Conservation (phyloP, 2,888 invertebrate species). For the Noctua janthina region DNA sequence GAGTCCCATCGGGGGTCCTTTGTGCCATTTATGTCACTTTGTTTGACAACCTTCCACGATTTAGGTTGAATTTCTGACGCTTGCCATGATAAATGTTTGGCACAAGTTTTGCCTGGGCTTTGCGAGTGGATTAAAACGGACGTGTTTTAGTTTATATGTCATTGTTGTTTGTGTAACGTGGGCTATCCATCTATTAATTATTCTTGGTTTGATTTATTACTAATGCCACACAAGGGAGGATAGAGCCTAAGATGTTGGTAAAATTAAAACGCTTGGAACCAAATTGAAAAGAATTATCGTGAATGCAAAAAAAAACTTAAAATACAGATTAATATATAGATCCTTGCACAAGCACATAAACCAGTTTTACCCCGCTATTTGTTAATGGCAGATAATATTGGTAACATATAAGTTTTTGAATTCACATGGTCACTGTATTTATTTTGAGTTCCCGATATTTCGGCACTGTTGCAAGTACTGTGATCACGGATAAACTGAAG, state of each 20-base stretch:
- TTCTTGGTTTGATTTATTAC: slow-evolving; percentile 29
- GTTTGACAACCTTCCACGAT: slow-evolving; percentile 67
- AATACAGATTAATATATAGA: neutral
- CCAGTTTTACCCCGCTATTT: neutral
- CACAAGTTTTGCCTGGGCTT: slow-evolving; percentile 54
- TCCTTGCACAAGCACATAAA: neutral
- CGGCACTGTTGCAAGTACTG: no score
- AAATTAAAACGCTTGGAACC: neutral
- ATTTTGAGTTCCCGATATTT: no score
- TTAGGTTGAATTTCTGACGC: slow-evolving; percentile 64
- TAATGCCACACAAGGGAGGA: neutral
- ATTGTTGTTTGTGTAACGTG: slow-evolving; percentile 24
- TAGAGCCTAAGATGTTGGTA: neutral
- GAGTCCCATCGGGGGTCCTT: slow-evolving; percentile 59
- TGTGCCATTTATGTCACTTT: slow-evolving; percentile 66
- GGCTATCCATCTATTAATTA: slow-evolving; percentile 38
- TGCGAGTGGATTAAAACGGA: slow-evolving; percentile 50
- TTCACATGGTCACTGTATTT: no score
- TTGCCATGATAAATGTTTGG: slow-evolving; percentile 63
- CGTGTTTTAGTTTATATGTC: slow-evolving; percentile 39
- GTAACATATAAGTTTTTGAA: no score
- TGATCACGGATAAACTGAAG: no score
- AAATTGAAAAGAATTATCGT: neutral
- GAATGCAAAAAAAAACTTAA: neutral
- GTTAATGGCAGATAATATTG: neutral